Evolutionary conservation across 2,113 vertebrate genomes (phyloP).

Genomic region (Echinops telfairi): DNA sequence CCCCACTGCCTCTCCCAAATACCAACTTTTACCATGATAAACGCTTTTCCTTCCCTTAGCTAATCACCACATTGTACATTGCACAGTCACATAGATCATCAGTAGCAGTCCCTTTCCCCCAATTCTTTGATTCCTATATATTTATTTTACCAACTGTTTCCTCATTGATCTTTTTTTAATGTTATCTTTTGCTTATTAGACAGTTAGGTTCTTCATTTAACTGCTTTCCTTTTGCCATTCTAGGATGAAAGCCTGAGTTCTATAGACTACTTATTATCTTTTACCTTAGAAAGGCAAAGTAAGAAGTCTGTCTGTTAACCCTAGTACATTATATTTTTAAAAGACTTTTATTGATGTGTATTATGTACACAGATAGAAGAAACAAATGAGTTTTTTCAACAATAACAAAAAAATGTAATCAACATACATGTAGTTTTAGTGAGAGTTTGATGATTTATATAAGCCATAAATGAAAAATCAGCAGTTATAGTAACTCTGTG

Average conservation of each 20-base stretch:
- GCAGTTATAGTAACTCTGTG: not conserved
- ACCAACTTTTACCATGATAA: not conserved
- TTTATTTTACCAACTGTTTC: slow-evolving; percentile 40
- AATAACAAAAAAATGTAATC: not conserved
- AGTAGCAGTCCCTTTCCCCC: not conserved
- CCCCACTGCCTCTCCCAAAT: not conserved
- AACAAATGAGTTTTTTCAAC: not conserved
- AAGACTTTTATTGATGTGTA: not conserved
- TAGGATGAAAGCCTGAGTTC: not conserved
- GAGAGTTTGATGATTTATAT: slow-evolving; percentile 36
- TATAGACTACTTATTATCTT: not conserved
- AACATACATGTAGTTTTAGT: not conserved
- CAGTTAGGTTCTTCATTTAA: slow-evolving; percentile 7
- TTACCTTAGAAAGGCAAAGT: no score
- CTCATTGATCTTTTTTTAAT: not conserved
- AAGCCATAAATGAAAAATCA: not conserved
- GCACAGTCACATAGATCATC: not conserved
- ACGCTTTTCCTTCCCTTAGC: slow-evolving; percentile 22
- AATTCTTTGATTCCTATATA: not conserved
- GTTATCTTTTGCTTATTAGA: not conserved
- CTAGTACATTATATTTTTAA: not conserved
- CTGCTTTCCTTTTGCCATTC: not conserved
- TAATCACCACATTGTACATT: not conserved
- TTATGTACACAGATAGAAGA: not conserved
- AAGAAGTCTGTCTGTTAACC: not conserved